These are phyloP conservation scores for Columba janthina DNA, from an alignment of 2,113 vertebrate species.

Conservation along the genomic window DNA sequence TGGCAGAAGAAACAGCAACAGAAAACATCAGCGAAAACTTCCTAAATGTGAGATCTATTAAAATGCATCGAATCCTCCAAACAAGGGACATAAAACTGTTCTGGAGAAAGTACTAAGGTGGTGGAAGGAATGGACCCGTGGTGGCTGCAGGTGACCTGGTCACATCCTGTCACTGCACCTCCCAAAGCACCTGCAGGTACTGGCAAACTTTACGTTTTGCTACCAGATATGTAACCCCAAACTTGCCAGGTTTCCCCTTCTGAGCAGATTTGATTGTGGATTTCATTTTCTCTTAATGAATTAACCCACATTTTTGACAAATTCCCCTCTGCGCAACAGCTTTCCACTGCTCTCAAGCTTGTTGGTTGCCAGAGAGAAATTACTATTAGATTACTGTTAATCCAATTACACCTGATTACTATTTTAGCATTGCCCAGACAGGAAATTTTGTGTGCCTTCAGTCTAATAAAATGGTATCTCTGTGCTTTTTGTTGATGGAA, in stretches of 20 bases:
- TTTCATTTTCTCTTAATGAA: not conserved
- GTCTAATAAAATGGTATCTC: not conserved
- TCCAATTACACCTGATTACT: not conserved
- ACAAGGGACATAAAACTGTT: not conserved
- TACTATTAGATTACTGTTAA: not conserved
- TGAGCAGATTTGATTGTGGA: not conserved
- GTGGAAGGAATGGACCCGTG: accelerated
- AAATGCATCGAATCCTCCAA: not conserved
- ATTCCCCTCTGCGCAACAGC: not conserved
- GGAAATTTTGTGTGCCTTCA: not conserved
- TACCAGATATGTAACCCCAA: not conserved
- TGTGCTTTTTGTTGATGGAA: not conserved
- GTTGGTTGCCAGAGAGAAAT: not conserved
- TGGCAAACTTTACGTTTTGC: not conserved
- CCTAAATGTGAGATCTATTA: not conserved
- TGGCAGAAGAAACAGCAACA: not conserved
- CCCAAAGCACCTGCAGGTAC: not conserved
- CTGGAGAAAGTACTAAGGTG: not conserved
- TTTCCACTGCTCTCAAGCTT: not conserved
- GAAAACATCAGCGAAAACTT: not conserved
- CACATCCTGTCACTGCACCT: not conserved
- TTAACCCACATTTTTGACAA: not conserved
- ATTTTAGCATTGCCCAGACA: not conserved
- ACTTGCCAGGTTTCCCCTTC: not conserved
- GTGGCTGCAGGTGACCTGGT: not conserved